Evolutionary conservation across 2,797 vertebrate genomes (phyloP), one percentile per base, ranked within the genome.

Genomic region (Hypotaenidia philippensis): DNA sequence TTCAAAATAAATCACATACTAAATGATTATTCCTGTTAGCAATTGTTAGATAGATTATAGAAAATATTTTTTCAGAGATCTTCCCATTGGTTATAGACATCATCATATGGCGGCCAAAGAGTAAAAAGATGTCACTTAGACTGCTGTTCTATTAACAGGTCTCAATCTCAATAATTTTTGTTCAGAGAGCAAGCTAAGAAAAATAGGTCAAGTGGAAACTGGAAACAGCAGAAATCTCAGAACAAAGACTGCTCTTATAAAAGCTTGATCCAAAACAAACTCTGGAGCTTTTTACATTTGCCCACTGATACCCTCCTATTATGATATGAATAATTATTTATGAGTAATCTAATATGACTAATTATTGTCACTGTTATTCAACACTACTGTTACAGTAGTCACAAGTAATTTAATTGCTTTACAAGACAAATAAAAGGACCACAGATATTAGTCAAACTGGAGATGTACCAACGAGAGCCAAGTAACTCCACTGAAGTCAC

Each of bases 151-250:
- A 16, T 60, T 70, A 78, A 11, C 25, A 78, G 21, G 38, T 75
- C 57, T 93, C 47, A 63, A 31, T 71, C 14, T 64, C 31, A 61
- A 18, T 47, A 76, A 25, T 14, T 64, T 86, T 71, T 78, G 22
- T 87, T 84, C 70, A 44, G 53, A 87, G n/a, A 82, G 3, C 10
- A 84, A 82, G 13, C 41, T 87, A 70, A 86, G 77, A 84, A 88
- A 95, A 93, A 92, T 72, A 89, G 66, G 69, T 83, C 74, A 92
- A 86, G 38, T 38, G 50, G 83, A 94, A 96, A 49, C 29, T 65
- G 56, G 61, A 82, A 96, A 77, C 45, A 86, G 20, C 23, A 70
- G 80, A 78, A 92, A 88, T 78, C 32, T 78, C 74, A 71, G 69
- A 83, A 93, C 25, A 90, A 89, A 89, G 45, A 21, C 31, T 68